These are phyloP conservation scores for Byasa hedistus DNA, from an alignment of 2,888 invertebrate species.

Conservation along the genomic window DNA sequence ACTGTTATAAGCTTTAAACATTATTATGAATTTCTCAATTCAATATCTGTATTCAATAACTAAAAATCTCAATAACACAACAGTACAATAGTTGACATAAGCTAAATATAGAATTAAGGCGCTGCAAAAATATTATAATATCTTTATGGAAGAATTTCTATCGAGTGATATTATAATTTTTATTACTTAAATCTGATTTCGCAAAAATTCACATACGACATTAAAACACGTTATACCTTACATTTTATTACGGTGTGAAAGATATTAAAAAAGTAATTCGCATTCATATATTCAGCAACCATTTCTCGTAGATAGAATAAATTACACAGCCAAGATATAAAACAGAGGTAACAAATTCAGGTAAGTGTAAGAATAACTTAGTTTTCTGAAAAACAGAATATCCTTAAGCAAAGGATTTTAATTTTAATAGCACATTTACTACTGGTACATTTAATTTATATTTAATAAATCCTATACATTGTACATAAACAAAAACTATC, in stretches of 20 bases:
- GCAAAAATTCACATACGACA: not conserved
- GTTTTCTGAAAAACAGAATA: not conserved
- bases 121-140: no score
- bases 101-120: no score
- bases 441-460: no score
- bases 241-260: constrained; percentile 6
- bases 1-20: no score
- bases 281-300: constrained; percentile 16
- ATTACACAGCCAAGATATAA: constrained; percentile 8
- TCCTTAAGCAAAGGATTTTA: not conserved
- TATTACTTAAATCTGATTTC: not conserved
- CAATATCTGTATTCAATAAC: no score
- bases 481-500: no score
- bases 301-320: constrained; percentile 16
- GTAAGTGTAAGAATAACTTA: not conserved
- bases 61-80: no score
- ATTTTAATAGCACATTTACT: not conserved
- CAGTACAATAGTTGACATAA: no score
- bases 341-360: constrained; percentile 11
- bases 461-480: no score
- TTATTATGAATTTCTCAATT: no score
- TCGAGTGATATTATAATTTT: not conserved
- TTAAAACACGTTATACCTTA: constrained; percentile 1
- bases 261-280: constrained; percentile 9
- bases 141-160: not conserved